These are phyloP conservation scores for Coregonus clupeaformis DNA, from an alignment of 2,113 vertebrate species.

Conservation along the genomic window DNA sequence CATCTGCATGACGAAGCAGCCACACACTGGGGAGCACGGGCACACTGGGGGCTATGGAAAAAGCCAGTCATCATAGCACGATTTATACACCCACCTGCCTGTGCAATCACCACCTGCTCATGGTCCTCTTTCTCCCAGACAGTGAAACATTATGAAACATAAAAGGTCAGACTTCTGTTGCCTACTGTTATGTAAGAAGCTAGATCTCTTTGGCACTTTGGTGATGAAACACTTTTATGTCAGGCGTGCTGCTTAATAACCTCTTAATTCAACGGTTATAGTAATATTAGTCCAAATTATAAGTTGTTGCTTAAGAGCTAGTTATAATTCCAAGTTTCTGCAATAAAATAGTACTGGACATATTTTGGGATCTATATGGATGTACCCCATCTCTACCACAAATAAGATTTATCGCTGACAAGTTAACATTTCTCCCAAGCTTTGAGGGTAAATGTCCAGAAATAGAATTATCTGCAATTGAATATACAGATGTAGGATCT, in stretches of 20 bases:
- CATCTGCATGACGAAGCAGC: background rate
- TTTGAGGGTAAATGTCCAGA: background rate
- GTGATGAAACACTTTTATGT: background rate
- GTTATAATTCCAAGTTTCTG: background rate
- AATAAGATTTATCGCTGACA: background rate
- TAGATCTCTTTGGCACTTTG: background rate
- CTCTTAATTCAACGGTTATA: background rate
- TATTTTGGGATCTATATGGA: background rate
- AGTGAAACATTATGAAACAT: background rate
- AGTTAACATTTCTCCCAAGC: background rate
- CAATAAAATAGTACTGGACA: background rate
- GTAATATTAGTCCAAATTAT: background rate
- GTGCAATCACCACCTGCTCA: too few relatives aligned
- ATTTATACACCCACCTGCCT: too few relatives aligned
- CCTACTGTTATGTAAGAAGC: background rate
- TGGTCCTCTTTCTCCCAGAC: too few relatives aligned
- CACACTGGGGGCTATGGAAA: too few relatives aligned
- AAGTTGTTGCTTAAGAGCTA: background rate
- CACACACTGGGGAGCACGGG: background rate
- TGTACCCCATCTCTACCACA: background rate
- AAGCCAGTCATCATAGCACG: too few relatives aligned
- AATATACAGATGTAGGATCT: too few relatives aligned
- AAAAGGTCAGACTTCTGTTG: background rate
- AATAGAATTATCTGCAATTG: background rate
- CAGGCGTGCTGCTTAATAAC: background rate